A percentile compares a stretch with the other conserved stretches of the same genome.
Evolutionary conservation across 2,113 vertebrate species (phyloP).

Genomic region (Brachypteracias leptosomus): DNA sequence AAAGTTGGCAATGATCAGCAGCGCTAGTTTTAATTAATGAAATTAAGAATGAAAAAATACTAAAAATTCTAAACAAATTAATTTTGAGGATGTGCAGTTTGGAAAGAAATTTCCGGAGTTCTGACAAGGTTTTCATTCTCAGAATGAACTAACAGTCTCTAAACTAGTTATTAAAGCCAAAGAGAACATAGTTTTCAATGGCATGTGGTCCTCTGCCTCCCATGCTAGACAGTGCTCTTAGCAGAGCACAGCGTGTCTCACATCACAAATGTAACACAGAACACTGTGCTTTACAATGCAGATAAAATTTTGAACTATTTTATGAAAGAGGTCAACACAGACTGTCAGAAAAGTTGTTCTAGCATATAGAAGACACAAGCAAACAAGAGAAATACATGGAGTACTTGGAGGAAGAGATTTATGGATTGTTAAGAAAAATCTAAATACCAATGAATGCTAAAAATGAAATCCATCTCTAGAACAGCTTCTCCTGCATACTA

Average conservation of each 20-base stretch:
- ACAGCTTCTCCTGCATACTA: not conserved
- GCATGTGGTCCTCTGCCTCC: not conserved
- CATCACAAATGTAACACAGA: not conserved
- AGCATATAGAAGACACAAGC: not conserved
- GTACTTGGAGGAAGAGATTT: rapidly evolving
- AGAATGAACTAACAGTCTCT: not conserved
- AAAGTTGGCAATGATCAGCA: not conserved
- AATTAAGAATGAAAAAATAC: not conserved
- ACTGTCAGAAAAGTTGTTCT: not conserved
- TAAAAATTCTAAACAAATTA: not conserved
- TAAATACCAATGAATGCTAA: not conserved
- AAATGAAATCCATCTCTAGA: not conserved
- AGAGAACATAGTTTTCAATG: not conserved
- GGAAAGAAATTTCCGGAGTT: not conserved
- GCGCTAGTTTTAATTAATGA: too few relatives aligned
- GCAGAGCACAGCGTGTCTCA: rapidly evolving
- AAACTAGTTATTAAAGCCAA: not conserved
- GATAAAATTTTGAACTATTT: not conserved
- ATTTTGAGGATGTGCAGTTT: not conserved
- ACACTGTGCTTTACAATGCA: not conserved
- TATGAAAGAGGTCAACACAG: not conserved
- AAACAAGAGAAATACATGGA: not conserved
- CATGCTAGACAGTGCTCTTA: not conserved
- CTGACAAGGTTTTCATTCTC: not conserved
- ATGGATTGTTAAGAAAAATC: not conserved